phyloP scores from a whole-genome alignment of 2,888 invertebrate genomes.

The Erebia palarica region DNA sequence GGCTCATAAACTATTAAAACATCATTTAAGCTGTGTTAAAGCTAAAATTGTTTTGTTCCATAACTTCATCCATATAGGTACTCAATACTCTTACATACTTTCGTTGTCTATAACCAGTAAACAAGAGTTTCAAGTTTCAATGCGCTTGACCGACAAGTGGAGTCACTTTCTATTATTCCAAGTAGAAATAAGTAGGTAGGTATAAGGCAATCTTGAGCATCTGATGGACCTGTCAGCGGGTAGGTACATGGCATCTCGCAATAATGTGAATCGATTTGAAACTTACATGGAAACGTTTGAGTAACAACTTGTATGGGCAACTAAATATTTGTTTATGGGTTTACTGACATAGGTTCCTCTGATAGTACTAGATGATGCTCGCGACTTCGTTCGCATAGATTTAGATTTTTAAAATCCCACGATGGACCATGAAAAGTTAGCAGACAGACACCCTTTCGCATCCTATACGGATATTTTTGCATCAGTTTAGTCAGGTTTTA shows the following conservation, averaged over 20 bases:
- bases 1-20: too few species aligned
- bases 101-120: constrained; percentile 29
- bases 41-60: too few species aligned
- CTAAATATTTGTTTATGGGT: background rate
- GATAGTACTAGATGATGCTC: too few species aligned
- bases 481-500: too few species aligned
- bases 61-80: too few species aligned
- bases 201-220: constrained; percentile 30
- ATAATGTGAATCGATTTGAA: constrained; percentile 22
- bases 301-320: constrained; percentile 15
- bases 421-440: too few species aligned
- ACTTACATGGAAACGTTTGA: constrained; percentile 23
- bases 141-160: constrained; percentile 47
- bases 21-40: too few species aligned
- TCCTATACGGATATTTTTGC: too few species aligned
- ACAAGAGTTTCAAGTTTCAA: constrained; percentile 43
- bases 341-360: background rate
- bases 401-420: too few species aligned
- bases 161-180: constrained; percentile 31
- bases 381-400: too few species aligned
- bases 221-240: constrained; percentile 26
- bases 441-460: too few species aligned
- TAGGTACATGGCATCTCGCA: constrained; percentile 10
- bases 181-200: background rate
- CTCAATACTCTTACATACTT: constrained; percentile 29